These are phyloP conservation scores for Bubo scandiacus DNA, from an alignment of 2,113 vertebrate genomes.

Conservation along the genomic window DNA sequence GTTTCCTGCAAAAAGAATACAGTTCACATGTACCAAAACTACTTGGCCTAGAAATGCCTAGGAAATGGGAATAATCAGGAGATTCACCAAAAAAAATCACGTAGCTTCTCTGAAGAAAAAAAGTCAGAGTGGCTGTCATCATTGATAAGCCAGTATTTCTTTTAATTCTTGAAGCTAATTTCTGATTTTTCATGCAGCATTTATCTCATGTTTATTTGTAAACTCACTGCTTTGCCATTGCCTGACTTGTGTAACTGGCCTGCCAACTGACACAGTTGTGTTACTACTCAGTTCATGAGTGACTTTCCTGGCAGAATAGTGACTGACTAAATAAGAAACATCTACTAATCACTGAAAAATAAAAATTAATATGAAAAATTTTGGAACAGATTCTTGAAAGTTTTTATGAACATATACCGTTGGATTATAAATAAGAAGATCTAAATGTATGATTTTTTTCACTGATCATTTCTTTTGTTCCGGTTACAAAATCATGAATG, in stretches of 20 bases:
- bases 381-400: not conserved
- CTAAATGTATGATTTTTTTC: fast-evolving
- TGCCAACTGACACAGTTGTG: not conserved
- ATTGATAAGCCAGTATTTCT: not conserved
- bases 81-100: not conserved
- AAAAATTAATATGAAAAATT: not conserved
- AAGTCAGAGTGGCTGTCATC: not conserved
- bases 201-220: not conserved
- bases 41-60: not conserved
- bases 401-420: not conserved
- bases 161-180: not conserved
- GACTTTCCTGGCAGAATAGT: not conserved
- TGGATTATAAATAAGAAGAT: not conserved
- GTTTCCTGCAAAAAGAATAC: not conserved
- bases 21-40: not conserved
- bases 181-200: not conserved
- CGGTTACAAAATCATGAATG: not conserved
- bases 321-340: not conserved
- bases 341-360: not conserved
- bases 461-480: not conserved
- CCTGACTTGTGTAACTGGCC: not conserved
- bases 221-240: not conserved
- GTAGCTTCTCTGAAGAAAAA: not conserved
- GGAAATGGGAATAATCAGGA: not conserved
- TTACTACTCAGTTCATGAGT: not conserved